These are phyloP conservation scores for Xyrauchen texanus DNA, from an alignment of 2,113 vertebrate species.

Conservation along the genomic window DNA sequence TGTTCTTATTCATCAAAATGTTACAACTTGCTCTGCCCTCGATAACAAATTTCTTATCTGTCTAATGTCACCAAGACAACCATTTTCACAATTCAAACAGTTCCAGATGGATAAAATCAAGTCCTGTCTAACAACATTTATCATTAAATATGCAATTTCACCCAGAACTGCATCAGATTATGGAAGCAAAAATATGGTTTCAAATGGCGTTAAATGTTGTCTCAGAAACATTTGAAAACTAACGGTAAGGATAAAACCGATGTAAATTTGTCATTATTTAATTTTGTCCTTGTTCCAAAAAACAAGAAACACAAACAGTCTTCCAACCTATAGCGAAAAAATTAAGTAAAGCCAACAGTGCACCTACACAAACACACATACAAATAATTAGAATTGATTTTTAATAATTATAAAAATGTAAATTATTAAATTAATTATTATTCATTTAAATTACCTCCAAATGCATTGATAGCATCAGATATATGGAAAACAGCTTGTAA, in stretches of 20 bases:
- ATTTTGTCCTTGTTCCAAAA: neutral
- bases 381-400: neutral
- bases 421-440: too few species aligned
- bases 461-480: too few species aligned
- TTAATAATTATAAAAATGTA: neutral
- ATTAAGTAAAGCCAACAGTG: neutral
- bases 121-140: too few species aligned
- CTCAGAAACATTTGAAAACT: neutral
- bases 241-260: neutral
- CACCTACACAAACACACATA: neutral
- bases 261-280: neutral
- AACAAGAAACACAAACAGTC: neutral
- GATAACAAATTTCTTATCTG: too few species aligned
- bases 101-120: too few species aligned
- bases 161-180: neutral
- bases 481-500: too few species aligned
- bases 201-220: neutral
- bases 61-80: too few species aligned
- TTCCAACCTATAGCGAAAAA: neutral
- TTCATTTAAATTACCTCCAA: neutral
- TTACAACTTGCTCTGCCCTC: too few species aligned
- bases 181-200: neutral
- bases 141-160: too few species aligned
- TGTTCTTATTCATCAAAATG: too few species aligned
- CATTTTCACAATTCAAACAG: too few species aligned